Conservation (phyloP, 2,797 vertebrate species). For the Capromys pilorides region DNA sequence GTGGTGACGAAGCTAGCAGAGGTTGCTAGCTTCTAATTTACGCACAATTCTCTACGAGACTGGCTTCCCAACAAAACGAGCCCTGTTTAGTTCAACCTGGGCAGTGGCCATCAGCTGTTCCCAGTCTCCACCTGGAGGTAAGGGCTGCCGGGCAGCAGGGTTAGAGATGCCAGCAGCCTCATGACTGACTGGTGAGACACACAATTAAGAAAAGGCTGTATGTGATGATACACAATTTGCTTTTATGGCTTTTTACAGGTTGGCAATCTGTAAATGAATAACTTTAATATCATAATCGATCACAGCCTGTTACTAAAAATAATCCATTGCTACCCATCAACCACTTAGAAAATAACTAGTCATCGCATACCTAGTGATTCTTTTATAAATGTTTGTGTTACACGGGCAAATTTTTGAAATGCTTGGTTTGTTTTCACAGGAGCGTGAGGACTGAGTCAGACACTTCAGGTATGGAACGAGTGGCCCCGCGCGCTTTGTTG, state of each 20-base stretch:
- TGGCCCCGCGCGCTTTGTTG: slow-evolving; percentile 54
- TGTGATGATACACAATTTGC: neutral
- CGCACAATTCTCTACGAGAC: neutral
- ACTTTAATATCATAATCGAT: slow-evolving; percentile 32
- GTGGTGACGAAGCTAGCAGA: neutral
- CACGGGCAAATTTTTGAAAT: slow-evolving; percentile 58
- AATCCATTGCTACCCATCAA: slow-evolving; percentile 47
- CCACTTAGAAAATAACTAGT: slow-evolving; percentile 64
- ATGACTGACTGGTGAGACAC: neutral
- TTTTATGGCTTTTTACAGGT: neutral
- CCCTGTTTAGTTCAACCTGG: neutral
- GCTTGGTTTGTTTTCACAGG: slow-evolving; percentile 78
- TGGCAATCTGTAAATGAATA: neutral
- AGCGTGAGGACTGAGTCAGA: slow-evolving; percentile 54
- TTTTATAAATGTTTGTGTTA: slow-evolving; percentile 71
- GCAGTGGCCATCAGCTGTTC: neutral
- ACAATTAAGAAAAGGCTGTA: neutral
- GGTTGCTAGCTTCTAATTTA: neutral
- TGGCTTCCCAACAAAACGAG: neutral
- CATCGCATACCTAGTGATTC: slow-evolving; percentile 42
- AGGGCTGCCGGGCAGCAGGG: neutral
- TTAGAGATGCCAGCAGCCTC: neutral
- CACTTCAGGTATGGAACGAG: slow-evolving; percentile 78
- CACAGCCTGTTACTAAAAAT: neutral
- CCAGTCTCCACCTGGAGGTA: neutral